Evolutionary conservation across 2,113 vertebrate species (phyloP), one percentile per base, ranked within the genome.

Genomic region (Falcunculus frontatus): DNA sequence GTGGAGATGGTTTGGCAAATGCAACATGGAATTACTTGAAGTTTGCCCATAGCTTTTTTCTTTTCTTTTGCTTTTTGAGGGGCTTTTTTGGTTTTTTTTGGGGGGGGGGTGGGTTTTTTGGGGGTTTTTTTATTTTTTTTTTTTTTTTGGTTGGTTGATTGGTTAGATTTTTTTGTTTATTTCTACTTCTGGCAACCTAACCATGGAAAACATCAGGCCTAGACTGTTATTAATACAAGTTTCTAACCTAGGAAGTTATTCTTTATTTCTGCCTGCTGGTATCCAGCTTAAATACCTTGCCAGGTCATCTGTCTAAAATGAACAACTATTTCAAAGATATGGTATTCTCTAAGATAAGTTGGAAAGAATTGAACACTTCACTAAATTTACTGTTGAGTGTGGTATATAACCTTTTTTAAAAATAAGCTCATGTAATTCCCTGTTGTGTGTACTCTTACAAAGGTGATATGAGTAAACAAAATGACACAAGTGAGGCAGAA

Each of bases 1-100:
- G 62, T 69, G 70, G 70, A 94, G 65, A 53, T 87, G 55, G 55
- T 95, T 96, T 96, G 89, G 84, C 81, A 84, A 93, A 53, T 64
- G 41, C 41, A 68, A 62, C 41, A 26, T 73, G 77, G 84, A 95
- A 91, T 89, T 75, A 78, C 53, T 95, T 69, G 37, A 89, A 84
- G 8, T 42, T 89, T 85, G 89, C 49, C 64, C 50, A 33, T 11
- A 73, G 57, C 19, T 56, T 90, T 65, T 84, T 55, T n/a, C 2
- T 33, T 60, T 75, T 9, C 5, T 39, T 60, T 21, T 16, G 4
- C n/a, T 44, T n/a, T 11, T 42, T 3, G 18, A 16, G 27, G 21
- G 32, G 10, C 14, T 33, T 33, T 33, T 35, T 46, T 29, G 41
- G 41, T 49, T 23, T 47, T 47, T n/a, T n/a, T n/a, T n/a, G n/a